Evolutionary conservation across 64 coral and sea anemone genomes (phyloP), one percentile per base, ranked within the genome.

Genomic region (Montipora capricornis): DNA sequence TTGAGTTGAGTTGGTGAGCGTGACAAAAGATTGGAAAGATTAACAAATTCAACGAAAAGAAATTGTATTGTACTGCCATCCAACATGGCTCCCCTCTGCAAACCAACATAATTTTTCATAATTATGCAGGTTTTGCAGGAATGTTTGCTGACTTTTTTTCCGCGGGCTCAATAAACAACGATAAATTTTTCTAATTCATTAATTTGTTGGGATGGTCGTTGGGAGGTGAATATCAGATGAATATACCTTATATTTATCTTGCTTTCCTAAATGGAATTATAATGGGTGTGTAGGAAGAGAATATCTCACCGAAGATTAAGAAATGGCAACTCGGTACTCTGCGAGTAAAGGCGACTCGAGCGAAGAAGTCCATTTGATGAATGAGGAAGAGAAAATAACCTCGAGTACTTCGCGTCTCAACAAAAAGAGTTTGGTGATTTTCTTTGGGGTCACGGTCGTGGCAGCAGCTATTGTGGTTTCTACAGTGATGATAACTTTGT

Each of bases 361-460:
- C 48, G 70, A 77, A 26, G 44, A 84, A 84, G 59, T 85, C 5
- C 73, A 47, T 47, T 69, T 64, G 0, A 92, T 70, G 70, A 44
- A 48, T 11, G 62, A 91, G 78, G 73, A 64, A 13, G 79, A 47
- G 9, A 1, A 68, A 24, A 5, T 5, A 17, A 20, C 8, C 26
- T 50, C 74, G 22, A 29, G 44, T n/a, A 48, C 68, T 76, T 48
- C 70, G 1, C 49, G 4, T 55, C 87, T 92, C 12, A 92, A 92
- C 44, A 81, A 73, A 76, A 83, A 50, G 10, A 83, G 80, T 77
- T 92, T 92, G 80, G 76, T 89, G 22, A 73, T 91, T 75, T 89
- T 95, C 50, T 89, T 95, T 47, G 94, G 89, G 14, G 44, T 95
- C 49, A 91, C 89, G 29, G 48, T 53, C 16, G 74, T 95, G 50